These are phyloP conservation scores for Ganaspis brasiliensis DNA, from an alignment of 2,888 invertebrate species.

Conservation along the genomic window DNA sequence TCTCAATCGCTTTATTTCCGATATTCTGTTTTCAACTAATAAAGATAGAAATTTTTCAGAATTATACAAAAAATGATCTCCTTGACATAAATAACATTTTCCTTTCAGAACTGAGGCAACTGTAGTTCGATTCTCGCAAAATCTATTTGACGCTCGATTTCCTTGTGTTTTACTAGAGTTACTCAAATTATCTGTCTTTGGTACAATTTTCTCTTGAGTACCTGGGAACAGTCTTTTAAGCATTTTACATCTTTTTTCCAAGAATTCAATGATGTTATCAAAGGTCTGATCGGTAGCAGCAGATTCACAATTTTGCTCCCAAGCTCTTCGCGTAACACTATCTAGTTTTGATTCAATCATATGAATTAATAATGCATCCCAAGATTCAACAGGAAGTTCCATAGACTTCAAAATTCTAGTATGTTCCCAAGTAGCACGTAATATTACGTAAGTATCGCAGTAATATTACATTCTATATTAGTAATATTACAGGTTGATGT, in stretches of 20 bases:
- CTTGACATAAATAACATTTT: slow-evolving; percentile 50
- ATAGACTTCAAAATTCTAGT: slow-evolving; percentile 53
- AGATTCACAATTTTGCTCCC: slow-evolving; percentile 9
- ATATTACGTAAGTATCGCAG: too few species aligned
- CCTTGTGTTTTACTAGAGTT: background rate
- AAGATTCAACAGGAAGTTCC: slow-evolving; percentile 51
- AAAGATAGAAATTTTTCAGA: slow-evolving; percentile 50
- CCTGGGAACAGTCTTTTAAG: slow-evolving; percentile 53
- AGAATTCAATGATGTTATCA: slow-evolving; percentile 48
- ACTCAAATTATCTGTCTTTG: background rate
- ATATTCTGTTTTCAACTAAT: slow-evolving; percentile 47
- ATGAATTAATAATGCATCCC: slow-evolving; percentile 56
- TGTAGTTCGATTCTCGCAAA: background rate
- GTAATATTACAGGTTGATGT: too few species aligned
- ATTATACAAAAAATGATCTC: slow-evolving; percentile 49
- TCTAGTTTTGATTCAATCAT: slow-evolving; percentile 58
- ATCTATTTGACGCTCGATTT: background rate
- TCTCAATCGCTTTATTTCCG: slow-evolving; percentile 43
- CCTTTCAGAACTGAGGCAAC: slow-evolving; percentile 29
- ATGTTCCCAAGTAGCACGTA: too few species aligned
- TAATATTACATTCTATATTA: too few species aligned
- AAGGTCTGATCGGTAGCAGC: slow-evolving; percentile 21
- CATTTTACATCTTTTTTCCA: slow-evolving; percentile 54
- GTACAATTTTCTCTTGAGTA: slow-evolving; percentile 27
- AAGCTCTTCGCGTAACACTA: slow-evolving; percentile 45